Base-by-base conservation (phyloP, 2,888 invertebrate species). In the Drosophila koepferae region DNA sequence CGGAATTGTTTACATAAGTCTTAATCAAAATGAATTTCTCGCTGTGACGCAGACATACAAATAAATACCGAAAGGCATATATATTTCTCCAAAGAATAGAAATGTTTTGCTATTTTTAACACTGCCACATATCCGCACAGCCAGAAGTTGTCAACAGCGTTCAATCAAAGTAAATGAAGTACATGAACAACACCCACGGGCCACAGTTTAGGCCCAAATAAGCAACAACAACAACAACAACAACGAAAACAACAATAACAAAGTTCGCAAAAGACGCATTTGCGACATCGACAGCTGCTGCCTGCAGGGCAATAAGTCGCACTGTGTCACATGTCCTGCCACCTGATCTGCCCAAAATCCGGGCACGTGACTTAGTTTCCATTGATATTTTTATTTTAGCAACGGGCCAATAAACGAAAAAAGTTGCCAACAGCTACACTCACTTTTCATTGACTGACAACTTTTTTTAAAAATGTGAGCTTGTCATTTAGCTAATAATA, bases 21-120 rank as follows among this genome's bases (percentile, higher is more conserved):
- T 86, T 83, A 80, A 86, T 86, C 86, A 80, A 83, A 80, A 66
- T 60, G 66, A 56, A 74, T 71, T 81, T 77, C 58, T 46, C 38
- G 49, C 63, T 68, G 65, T 74, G 65, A 61, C 74, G 69, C 81
- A 83, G 74, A 55, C 3, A 31, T 18, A n/a, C 10, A 41, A 3
- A n/a, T 12, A 38, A 10, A 28, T 6, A 40, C 10, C n/a, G 0
- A 12, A 34, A 34, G 9, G 5, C n/a, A 23, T 28, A 40, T 55
- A 72, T 81, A 75, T 81, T 69, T 81, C 69, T 64, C 18, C 18
- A 55, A 38, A 40, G 71, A 62, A 78, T 62, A 72, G 40, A 63
- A 36, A 40, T 62, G 46, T 36, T 40, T 7, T 38, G 72, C 72
- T 85, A 74, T 79, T 72, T 74, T 76, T 82, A 80, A 78, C 56